Conservation (phyloP, 1,140 invertebrate genomes). For the Drosophila cardini region DNA sequence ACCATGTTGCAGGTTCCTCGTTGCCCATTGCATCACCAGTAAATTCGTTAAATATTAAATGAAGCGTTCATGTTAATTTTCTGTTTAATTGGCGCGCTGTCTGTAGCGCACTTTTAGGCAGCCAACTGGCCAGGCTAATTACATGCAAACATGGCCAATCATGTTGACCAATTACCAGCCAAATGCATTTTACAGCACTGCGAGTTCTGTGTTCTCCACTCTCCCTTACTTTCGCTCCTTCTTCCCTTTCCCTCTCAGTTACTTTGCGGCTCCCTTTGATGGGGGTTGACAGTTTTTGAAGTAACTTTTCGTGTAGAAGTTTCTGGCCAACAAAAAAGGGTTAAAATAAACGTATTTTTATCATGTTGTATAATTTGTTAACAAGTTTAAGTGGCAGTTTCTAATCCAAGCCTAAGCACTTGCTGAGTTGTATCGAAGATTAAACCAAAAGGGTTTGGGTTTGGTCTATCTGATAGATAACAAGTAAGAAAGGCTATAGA, state of each 20-base stretch:
- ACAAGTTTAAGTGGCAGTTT: conserved; percentile 53
- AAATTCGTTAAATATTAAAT: conserved; percentile 85
- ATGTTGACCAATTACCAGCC: conserved; percentile 77
- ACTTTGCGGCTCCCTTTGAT: conserved; percentile 16
- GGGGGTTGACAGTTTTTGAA: conserved; percentile 54
- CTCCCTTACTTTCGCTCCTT: not conserved
- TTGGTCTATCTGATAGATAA: no score
- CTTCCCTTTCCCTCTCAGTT: not conserved
- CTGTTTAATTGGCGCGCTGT: conserved; percentile 78
- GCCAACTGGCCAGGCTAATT: conserved; percentile 64
- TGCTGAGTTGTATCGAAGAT: conserved; percentile 15
- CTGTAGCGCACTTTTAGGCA: conserved; percentile 62
- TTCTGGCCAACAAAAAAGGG: conserved; percentile 22
- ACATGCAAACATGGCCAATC: conserved; percentile 78
- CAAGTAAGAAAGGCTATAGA: no score
- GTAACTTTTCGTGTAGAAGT: conserved; percentile 42
- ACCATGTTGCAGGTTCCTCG: no score
- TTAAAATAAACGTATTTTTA: conserved; percentile 38
- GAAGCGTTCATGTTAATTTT: conserved; percentile 85
- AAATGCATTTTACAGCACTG: conserved; percentile 45
- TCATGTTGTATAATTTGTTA: conserved; percentile 61
- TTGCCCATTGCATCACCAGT: conserved; percentile 13
- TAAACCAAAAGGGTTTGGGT: conserved; percentile 12
- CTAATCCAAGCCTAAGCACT: conserved; percentile 13
- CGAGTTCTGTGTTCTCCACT: not conserved